Evolutionary conservation across 2,797 vertebrate species (phyloP).

Genomic region (Coluber constrictor): DNA sequence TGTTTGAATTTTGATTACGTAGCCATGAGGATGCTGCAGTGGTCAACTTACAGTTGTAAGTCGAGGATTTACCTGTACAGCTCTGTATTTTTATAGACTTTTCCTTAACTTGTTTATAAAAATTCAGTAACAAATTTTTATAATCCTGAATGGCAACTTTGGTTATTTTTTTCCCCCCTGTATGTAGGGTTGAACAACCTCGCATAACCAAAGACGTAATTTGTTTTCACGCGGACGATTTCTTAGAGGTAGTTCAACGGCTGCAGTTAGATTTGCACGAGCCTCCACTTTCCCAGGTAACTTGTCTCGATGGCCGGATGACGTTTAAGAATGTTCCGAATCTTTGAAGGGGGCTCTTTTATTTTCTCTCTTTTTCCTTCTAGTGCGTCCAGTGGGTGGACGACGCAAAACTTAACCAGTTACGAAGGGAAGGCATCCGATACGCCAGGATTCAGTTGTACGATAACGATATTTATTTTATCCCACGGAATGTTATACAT

Average conservation of each 20-base stretch:
- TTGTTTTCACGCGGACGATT: conserved; percentile 97
- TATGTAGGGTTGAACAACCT: conserved; percentile 84
- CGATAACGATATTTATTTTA: conserved; percentile 97
- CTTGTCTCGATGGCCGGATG: conserved; percentile 5
- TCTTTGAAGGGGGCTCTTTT: conserved; percentile 7
- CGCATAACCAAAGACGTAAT: conserved; percentile 99
- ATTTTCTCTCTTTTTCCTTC: neutral
- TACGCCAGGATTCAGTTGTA: conserved; percentile 94
- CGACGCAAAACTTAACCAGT: conserved; percentile 96
- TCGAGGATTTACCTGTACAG: neutral
- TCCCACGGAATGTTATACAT: conserved; percentile 95
- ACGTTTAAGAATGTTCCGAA: neutral
- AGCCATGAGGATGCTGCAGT: neutral
- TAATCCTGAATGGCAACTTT: neutral
- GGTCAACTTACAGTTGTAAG: neutral
- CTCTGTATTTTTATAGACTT: neutral
- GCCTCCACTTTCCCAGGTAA: conserved; percentile 94
- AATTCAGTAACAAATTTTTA: neutral
- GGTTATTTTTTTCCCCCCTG: neutral
- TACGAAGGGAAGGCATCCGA: conserved; percentile 93
- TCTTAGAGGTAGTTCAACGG: conserved; percentile 90
- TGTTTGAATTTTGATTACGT: neutral
- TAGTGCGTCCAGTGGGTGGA: conserved; percentile 99
- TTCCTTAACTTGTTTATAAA: neutral
- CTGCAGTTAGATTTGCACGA: conserved; percentile 94